phyloP scores from a whole-genome alignment of 2,113 vertebrate species.

The Pyrgilauda ruficollis region DNA sequence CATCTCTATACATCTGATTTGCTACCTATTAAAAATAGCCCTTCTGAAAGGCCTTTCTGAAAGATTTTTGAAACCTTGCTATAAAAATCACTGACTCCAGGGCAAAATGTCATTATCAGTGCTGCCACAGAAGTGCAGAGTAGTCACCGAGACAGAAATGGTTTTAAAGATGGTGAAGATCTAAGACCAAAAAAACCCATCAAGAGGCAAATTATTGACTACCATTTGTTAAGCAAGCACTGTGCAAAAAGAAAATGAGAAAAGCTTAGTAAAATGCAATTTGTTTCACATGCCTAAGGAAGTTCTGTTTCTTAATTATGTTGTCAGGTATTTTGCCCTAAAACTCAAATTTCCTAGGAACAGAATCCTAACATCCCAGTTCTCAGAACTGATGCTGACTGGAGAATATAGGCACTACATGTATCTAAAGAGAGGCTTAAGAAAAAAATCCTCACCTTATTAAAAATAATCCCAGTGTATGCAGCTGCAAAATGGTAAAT shows the following conservation, averaged over 20 bases:
- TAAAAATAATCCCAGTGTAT: background rate
- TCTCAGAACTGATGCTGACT: background rate
- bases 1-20: constrained; percentile 3
- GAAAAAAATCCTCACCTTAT: background rate
- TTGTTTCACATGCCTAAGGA: background rate
- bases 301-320: background rate
- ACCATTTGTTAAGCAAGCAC: background rate
- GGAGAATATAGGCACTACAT: background rate
- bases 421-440: background rate
- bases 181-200: background rate
- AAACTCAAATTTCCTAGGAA: background rate
- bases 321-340: background rate
- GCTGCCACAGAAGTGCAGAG: background rate
- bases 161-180: background rate
- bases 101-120: background rate
- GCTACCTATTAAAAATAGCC: background rate
- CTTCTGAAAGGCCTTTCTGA: background rate
- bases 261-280: background rate
- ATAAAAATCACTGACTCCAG: constrained; percentile 4
- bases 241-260: background rate
- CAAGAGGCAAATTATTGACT: background rate
- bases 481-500: background rate
- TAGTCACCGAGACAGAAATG: background rate
- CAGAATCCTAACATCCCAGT: background rate
- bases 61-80: background rate